Percentiles rank a stretch among this genome's conserved stretches.
phyloP scores from a whole-genome alignment of 2,888 invertebrate genomes.

The Dimorphilus gyrociliatus region DNA sequence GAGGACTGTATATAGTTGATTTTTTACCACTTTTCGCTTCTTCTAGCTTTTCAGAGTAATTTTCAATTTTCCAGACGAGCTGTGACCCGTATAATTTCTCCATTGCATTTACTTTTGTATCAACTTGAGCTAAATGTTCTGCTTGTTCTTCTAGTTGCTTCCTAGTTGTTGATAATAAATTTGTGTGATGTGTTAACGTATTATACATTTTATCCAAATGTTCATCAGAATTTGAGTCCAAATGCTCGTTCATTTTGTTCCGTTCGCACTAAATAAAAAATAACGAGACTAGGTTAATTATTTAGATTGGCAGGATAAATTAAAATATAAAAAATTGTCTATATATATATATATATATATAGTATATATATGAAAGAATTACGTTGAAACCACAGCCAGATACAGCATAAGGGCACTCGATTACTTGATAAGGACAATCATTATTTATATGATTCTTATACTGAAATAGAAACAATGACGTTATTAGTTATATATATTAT shows the following conservation, averaged over 20 bases:
- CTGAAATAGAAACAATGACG: slow-evolving; percentile 7
- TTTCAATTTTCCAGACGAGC: slow-evolving; percentile 36
- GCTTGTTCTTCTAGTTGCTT: slow-evolving; percentile 13
- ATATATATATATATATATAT: too few species aligned
- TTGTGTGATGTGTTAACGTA: slow-evolving; percentile 21
- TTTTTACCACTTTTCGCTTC: slow-evolving; percentile 29
- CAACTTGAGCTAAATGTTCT: slow-evolving; percentile 7
- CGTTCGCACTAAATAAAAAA: slow-evolving; percentile 15
- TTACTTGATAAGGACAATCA: slow-evolving; percentile 16
- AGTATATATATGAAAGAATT: too few species aligned
- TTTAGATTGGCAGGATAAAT: too few species aligned
- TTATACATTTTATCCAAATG: slow-evolving; percentile 31
- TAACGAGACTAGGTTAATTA: too few species aligned
- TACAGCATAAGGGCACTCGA: slow-evolving; percentile 18
- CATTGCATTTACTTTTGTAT: slow-evolving; percentile 16
- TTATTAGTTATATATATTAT: background rate
- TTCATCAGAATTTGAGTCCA: slow-evolving; percentile 26
- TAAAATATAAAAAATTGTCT: too few species aligned
- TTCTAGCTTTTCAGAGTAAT: slow-evolving; percentile 21
- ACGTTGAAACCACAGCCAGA: slow-evolving; percentile 18
- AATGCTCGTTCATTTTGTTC: slow-evolving; percentile 26
- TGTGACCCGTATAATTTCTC: slow-evolving; percentile 35
- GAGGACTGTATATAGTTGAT: slow-evolving; percentile 31
- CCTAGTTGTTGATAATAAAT: too few species aligned
- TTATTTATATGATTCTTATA: slow-evolving; percentile 17